Conservation (phyloP, 2,888 invertebrate genomes). For the Drosophila meridiana region DNA sequence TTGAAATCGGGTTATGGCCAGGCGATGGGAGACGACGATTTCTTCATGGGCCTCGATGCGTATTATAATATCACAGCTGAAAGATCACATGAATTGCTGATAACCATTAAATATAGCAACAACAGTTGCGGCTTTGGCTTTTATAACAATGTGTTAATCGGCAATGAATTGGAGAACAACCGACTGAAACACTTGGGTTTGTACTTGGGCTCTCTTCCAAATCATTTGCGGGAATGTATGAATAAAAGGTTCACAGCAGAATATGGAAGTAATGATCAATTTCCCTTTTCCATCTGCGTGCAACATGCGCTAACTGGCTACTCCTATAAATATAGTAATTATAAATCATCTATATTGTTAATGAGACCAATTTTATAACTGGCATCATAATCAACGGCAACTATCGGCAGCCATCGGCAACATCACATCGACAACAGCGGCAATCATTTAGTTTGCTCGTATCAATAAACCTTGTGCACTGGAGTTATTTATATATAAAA, state of each 20-base stretch:
- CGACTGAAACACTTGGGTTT: neutral
- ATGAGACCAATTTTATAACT: neutral
- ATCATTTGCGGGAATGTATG: neutral
- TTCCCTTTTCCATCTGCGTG: neutral
- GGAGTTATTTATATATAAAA: no score
- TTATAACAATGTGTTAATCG: slow-evolving; percentile 8
- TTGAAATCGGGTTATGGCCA: neutral
- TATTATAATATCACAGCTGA: neutral
- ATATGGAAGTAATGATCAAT: neutral
- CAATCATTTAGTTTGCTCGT: no score
- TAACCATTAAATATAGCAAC: neutral
- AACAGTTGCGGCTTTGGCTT: neutral
- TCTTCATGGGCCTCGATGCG: slow-evolving; percentile 6
- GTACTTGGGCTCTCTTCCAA: neutral
- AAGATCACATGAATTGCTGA: slow-evolving; percentile 8
- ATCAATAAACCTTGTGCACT: no score
- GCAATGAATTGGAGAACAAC: neutral
- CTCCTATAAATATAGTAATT: neutral
- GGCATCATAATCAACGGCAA: no score
- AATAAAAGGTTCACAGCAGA: neutral
- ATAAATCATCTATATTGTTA: neutral
- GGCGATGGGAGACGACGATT: neutral
- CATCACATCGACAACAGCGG: no score
- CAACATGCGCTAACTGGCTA: neutral
- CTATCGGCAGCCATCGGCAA: no score